Evolutionary conservation across 2,113 vertebrate genomes (phyloP), one percentile per base, ranked within the genome.

Genomic region (Connochaetes taurinus): DNA sequence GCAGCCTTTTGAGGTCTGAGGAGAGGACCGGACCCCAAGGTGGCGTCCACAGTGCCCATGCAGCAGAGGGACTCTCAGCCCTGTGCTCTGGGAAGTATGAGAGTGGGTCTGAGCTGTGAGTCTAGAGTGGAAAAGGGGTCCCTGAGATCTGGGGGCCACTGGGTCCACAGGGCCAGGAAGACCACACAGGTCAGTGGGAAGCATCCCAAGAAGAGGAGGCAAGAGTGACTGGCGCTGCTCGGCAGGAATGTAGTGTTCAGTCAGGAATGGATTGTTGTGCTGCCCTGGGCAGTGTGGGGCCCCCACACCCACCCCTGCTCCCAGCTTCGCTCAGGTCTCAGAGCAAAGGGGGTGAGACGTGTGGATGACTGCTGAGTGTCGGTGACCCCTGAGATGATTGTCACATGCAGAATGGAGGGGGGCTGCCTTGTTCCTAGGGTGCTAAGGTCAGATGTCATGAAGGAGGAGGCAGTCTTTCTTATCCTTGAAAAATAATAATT

Each of bases 231-330:
- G 57, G 13, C 2, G 1, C 10, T 53, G 40, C 47, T 43, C 0
- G 0, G 33, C 31, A 1, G n/a, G 29, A 74, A 11, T 15, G 1
- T 43, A 36, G 31, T 13, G 1, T 74, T n/a, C 47, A n/a, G 13
- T 31, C 2, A 47, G 83, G 67, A 53, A 11, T 52, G 33, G 12
- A 2, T 52, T 83, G 5, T 21, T 67, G 50, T 47, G 19, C 47
- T 52, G 31, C 31, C 52, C 6, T 33, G 17, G 80, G 78, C 47
- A 52, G 47, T 33, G 78, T 50, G 47, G 10, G 45, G 27, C 27
- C 45, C 15, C 31, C 53, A 2, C 1, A 8, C 43, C 80, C 81
- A 16, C 15, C 11, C 52, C 53, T 31, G 43, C 25, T 81, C 47
- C 81, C 1, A 52, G 29, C 15, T 17, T n/a, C 29, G 0, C 23